These are phyloP conservation scores for Cettia cetti DNA, from an alignment of 2,113 vertebrate genomes.

Conservation along the genomic window DNA sequence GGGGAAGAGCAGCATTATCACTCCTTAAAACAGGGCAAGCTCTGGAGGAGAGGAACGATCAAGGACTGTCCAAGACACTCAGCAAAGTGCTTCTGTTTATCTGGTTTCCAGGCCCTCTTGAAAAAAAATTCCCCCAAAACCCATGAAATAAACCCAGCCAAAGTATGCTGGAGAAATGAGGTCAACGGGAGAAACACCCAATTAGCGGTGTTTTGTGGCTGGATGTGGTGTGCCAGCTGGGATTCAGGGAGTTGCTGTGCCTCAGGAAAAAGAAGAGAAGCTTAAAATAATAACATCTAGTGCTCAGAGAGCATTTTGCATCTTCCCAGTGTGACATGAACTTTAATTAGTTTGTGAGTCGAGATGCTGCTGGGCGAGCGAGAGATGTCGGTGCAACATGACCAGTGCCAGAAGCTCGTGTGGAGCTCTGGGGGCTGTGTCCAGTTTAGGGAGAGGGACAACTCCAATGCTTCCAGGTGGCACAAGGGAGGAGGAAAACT, in stretches of 20 bases:
- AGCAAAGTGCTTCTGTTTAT: not conserved
- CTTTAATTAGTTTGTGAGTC: conserved; percentile 43
- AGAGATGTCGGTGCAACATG: not conserved
- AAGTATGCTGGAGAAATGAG: conserved; percentile 47
- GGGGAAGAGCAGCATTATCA: not conserved
- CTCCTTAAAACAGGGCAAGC: not conserved
- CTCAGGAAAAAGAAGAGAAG: conserved; percentile 48
- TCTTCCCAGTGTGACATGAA: conserved; percentile 27
- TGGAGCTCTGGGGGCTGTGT: not conserved
- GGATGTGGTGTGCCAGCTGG: conserved; percentile 57
- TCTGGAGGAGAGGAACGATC: not conserved
- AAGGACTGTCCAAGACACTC: not conserved
- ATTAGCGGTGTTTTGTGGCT: conserved; percentile 52
- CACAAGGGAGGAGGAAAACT: not conserved
- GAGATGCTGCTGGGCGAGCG: not conserved
- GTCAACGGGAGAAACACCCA: conserved; percentile 57
- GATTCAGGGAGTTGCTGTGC: conserved; percentile 6
- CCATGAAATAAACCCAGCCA: not conserved
- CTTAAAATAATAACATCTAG: conserved; percentile 54
- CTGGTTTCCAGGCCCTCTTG: not conserved
- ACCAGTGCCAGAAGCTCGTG: rapidly evolving
- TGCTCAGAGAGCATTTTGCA: conserved; percentile 24
- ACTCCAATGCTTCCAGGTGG: not conserved
- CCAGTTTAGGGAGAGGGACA: not conserved
- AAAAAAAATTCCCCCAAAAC: not conserved